Evolutionary conservation across 2,113 vertebrate genomes (phyloP), one percentile per base, ranked within the genome.

Genomic region (Arvicanthis niloticus): DNA sequence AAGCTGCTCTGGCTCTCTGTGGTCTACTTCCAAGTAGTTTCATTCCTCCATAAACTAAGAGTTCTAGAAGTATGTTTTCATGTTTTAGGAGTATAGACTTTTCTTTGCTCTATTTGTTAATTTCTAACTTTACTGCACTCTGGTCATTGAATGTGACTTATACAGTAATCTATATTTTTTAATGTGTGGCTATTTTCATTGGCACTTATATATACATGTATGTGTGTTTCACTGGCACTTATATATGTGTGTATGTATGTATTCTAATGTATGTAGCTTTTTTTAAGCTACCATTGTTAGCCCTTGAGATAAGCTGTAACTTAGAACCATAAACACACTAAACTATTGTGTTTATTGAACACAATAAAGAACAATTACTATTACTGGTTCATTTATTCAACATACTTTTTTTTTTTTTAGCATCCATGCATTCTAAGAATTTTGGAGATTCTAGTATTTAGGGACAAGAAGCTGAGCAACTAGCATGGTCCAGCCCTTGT

Each of bases 81-180:
- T 91, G 86, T 82, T 95, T 72, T 31, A 96, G 73, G 84, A 95
- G 24, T 93, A 82, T 95, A 94, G 77, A 58, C 15, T 84, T 92
- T 88, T 80, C 90, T 88, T 87, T 89, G 90, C 21, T 95, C 78
- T 87, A 45, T 89, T 93, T 86, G 51, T 93, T 96, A 86, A 96
- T 93, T 96, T 96, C 60, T 94, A 94, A 97, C 72, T 96, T 94
- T 93, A 93, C 88, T 96, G 37, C 48, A 95, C 94, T 95, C 60
- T 80, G 78, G 92, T 73, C 78, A 89, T 40, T 88, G 48, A 88
- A 68, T 88, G 82, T 93, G 75, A 31, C 40, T 56, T 96, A 51
- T 84, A 84, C 22, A 16, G 22, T 60, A 26, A 42, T 42, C 93
- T 89, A 42, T 42, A 94, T 89, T 91, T 95, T n/a, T 1, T 91